Evolutionary conservation across 1,140 invertebrate species (phyloP).

Genomic region (Hyles vespertilio): DNA sequence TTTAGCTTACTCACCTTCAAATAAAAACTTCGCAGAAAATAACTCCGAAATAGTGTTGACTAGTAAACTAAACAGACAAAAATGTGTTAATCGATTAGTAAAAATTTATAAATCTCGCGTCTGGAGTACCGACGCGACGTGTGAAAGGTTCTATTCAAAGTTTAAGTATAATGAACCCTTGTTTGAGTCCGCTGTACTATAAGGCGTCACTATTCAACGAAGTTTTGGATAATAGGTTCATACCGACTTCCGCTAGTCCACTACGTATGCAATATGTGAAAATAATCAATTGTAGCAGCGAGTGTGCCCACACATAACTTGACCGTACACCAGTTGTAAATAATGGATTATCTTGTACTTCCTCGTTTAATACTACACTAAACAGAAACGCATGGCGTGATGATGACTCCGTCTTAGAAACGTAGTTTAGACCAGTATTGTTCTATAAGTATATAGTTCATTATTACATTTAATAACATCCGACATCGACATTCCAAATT

Average conservation of each 20-base stretch:
- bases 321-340: constrained; percentile 7
- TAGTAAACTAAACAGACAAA: too few relatives aligned
- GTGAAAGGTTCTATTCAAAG: background rate
- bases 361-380: background rate
- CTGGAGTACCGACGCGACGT: background rate
- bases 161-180: background rate
- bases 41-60: too few relatives aligned
- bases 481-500: too few relatives aligned
- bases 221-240: constrained; percentile 1
- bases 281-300: constrained; percentile 9
- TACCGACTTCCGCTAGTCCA: background rate
- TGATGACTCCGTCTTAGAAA: constrained; percentile 1
- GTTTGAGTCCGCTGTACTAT: too few relatives aligned
- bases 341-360: constrained; percentile 9
- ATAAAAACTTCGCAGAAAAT: too few relatives aligned
- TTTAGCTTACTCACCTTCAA: too few relatives aligned
- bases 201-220: background rate
- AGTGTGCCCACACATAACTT: background rate
- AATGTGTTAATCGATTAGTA: too few relatives aligned
- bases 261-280: too few relatives aligned
- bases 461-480: too few relatives aligned
- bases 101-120: too few relatives aligned
- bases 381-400: constrained; percentile 15
- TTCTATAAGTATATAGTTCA: too few relatives aligned
- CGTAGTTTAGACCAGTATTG: background rate